Base-by-base conservation (phyloP, 2,113 vertebrate species). In the Nematolebias whitei region DNA sequence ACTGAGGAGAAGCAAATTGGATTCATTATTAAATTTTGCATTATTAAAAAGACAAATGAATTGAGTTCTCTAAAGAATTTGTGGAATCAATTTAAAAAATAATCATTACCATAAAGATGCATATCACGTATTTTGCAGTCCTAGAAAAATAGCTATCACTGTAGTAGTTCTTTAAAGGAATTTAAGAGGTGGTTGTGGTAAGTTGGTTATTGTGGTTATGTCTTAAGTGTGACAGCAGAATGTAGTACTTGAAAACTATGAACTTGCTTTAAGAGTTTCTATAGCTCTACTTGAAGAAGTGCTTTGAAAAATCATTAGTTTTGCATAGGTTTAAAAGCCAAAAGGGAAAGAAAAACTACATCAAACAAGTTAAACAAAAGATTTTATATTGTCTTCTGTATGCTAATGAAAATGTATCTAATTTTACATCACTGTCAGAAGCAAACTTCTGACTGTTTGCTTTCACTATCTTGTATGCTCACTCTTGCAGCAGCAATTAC, bases 11-110 rank as follows among this genome's bases (percentile, higher is more conserved):
- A 65, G 80, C 70, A 94, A 94, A 94, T 94, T 94, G 89, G 90
- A 94, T 94, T 93, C 82, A 93, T 93, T 94, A 89, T 92, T 88
- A 93, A 92, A 94, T 95, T 88, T 88, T 91, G 87, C 90, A 92
- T 91, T 90, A 86, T 91, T 88, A 85, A 94, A 93, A 92, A 94
- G 90, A 93, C 91, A 95, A 94, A 93, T 90, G 88, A 91, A 92
- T 91, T 91, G 90, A 91, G 78, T 90, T 91, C 93, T 90, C 89
- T 81, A 90, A 92, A 93, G 92, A 93, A 93, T 90, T 93, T 83
- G 84, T 86, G 68, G 68, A 81, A 88, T 90, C 71, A 78, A 81
- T 87, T 81, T 75, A 60, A 76, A 76, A 35, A 84, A 74, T 71
- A 26, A 74, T 73, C 47, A 60, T 81, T 73, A 79, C 52, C 39